Conservation (phyloP, 2,113 vertebrate species). For the Prunella fulvescens region DNA sequence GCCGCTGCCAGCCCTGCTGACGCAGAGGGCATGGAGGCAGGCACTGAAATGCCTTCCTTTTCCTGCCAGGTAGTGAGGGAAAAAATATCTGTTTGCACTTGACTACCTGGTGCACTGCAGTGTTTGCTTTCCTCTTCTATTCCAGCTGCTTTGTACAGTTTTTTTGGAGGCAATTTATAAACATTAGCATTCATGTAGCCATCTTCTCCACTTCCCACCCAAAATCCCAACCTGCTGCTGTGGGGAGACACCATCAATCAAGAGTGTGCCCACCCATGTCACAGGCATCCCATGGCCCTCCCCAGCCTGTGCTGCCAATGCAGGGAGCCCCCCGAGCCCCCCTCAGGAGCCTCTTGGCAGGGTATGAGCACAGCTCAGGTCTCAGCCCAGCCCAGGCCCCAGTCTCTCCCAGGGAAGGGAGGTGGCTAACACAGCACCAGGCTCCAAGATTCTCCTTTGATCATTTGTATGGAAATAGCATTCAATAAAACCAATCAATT, state of each 20-base stretch:
- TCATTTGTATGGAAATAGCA: neutral
- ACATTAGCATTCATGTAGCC: fast-evolving
- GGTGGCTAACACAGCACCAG: neutral
- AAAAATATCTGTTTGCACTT: neutral
- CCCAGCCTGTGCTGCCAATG: fast-evolving
- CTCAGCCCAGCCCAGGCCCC: neutral
- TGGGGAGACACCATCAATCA: neutral
- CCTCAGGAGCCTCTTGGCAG: neutral
- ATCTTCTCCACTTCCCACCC: neutral
- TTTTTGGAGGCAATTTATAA: neutral
- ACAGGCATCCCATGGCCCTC: fast-evolving
- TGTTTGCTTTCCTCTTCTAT: neutral
- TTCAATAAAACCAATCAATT: neutral
- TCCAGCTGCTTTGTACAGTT: neutral
- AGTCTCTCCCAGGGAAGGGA: neutral
- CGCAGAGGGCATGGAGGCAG: neutral
- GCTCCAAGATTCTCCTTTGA: neutral
- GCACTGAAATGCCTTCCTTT: neutral
- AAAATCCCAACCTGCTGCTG: neutral
- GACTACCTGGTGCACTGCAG: constrained; percentile 1
- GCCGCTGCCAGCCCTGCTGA: neutral
- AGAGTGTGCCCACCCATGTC: fast-evolving
- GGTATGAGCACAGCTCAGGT: neutral
- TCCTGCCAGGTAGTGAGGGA: neutral
- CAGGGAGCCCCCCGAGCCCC: neutral